Percentiles rank a stretch among this genome's conserved stretches.
These are phyloP conservation scores for Catocala sponsa DNA, from an alignment of 2,888 invertebrate genomes.

Conservation along the genomic window DNA sequence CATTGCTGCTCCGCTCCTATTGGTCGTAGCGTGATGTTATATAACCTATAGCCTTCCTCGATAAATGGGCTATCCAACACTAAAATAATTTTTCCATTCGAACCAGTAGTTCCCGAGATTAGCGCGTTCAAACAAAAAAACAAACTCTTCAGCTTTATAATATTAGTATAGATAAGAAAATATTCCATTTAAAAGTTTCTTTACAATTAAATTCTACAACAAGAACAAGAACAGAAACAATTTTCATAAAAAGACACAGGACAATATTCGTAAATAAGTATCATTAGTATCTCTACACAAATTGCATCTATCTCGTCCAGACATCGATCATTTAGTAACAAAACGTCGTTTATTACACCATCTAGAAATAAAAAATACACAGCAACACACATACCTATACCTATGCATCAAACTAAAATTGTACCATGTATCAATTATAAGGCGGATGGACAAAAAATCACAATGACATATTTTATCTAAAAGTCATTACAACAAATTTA, in stretches of 20 bases:
- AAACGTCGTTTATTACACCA: constrained; percentile 37
- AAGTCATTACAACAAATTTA: constrained; percentile 43
- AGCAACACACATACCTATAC: constrained; percentile 21
- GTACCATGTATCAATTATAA: constrained; percentile 20
- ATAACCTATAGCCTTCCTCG: too few relatives aligned
- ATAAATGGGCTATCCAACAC: too few relatives aligned
- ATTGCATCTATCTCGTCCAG: constrained; percentile 42
- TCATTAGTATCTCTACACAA: constrained; percentile 42
- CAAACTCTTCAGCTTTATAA: too few relatives aligned
- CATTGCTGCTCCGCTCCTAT: too few relatives aligned
- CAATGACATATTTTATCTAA: constrained; percentile 44
- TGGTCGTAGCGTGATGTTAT: too few relatives aligned
- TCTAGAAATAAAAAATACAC: constrained; percentile 44
- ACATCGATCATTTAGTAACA: constrained; percentile 40
- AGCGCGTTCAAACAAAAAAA: too few relatives aligned
- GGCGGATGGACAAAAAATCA: constrained; percentile 24
- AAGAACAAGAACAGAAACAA: too few relatives aligned
- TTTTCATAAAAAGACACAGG: constrained; percentile 2
- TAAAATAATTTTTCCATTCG: too few relatives aligned
- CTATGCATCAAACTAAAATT: constrained; percentile 17
- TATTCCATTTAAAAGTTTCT: too few relatives aligned
- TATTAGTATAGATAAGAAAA: too few relatives aligned
- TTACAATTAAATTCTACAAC: too few relatives aligned
- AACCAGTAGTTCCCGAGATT: too few relatives aligned
- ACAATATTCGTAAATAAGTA: constrained; percentile 28